Conservation (phyloP, 2,888 invertebrate genomes). For the Drosophila antonietae region DNA sequence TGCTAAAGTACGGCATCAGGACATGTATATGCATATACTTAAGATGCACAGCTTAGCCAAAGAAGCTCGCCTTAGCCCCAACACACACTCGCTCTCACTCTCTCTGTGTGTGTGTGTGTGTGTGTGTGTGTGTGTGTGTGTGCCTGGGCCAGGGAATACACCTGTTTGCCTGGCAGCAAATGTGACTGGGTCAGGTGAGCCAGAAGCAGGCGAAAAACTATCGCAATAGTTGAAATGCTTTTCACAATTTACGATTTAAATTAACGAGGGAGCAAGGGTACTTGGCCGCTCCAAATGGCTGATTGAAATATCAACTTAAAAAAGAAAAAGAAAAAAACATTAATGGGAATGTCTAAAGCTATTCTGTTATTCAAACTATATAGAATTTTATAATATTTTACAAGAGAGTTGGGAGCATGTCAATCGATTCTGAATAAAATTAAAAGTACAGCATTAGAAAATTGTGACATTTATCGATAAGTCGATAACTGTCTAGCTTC, state of each 20-base stretch:
- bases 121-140: not conserved
- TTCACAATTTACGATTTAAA: constrained; percentile 53
- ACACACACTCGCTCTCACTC: not conserved
- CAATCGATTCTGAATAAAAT: not conserved
- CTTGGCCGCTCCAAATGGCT: constrained; percentile 50
- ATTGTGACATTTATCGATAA: not conserved
- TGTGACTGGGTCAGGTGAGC: not conserved
- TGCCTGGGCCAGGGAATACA: constrained; percentile 36
- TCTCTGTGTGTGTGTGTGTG: not conserved
- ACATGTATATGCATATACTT: constrained; percentile 67
- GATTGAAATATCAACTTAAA: constrained; percentile 51
- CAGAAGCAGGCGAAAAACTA: constrained; percentile 34
- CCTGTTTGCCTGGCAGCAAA: constrained; percentile 1
- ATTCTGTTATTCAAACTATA: not conserved
- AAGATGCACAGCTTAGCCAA: constrained; percentile 40
- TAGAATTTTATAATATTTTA: not conserved
- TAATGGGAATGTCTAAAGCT: constrained; percentile 5
- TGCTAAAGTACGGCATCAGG: constrained; percentile 73
- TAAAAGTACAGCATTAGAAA: not conserved
- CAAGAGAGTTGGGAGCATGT: not conserved
- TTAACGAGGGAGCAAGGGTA: constrained; percentile 58
- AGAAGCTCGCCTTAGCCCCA: not conserved
- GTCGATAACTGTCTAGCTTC: too few species aligned
- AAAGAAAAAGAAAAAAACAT: not conserved
- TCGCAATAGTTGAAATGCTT: constrained; percentile 51